A percentile compares a stretch with the other conserved stretches of the same genome.
phyloP scores from a whole-genome alignment of 2,888 invertebrate species.

The Chymomyza caudatula region DNA sequence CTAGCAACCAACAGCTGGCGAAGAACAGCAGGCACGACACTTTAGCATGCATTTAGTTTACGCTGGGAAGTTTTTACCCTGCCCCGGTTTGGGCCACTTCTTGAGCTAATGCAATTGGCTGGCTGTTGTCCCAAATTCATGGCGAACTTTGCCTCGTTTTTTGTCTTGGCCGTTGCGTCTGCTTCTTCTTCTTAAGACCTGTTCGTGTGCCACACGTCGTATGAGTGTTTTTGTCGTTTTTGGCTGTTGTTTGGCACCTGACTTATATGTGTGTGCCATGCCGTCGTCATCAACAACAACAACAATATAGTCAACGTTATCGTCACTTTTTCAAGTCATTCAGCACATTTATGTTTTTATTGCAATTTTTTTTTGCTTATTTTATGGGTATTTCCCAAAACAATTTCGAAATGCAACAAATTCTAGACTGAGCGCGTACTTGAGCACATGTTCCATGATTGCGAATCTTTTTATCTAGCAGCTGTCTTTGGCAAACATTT shows the following conservation, averaged over 20 bases:
- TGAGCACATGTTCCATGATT: neutral
- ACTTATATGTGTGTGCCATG: conserved; percentile 54
- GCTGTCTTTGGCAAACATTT: too few relatives aligned
- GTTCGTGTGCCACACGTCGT: conserved; percentile 63
- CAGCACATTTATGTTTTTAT: conserved; percentile 17
- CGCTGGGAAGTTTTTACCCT: neutral
- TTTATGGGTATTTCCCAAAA: conserved; percentile 67
- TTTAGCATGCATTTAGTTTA: conserved; percentile 6
- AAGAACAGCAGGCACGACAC: conserved; percentile 17
- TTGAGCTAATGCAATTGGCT: conserved; percentile 42
- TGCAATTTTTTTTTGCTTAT: conserved; percentile 21
- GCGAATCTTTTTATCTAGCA: too few relatives aligned
- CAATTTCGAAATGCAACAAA: neutral
- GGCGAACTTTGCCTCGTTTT: conserved; percentile 39
- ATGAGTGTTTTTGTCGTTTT: conserved; percentile 50
- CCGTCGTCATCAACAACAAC: conserved; percentile 34
- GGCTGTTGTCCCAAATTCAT: conserved; percentile 43
- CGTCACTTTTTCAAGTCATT: conserved; percentile 43
- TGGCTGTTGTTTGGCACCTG: conserved; percentile 21
- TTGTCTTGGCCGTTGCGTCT: conserved; percentile 22
- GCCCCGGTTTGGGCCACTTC: neutral
- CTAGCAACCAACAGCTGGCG: neutral
- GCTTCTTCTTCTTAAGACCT: conserved; percentile 23
- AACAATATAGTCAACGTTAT: conserved; percentile 1
- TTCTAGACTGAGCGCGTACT: neutral